Conservation (phyloP, 2,113 vertebrate species). For the Centropus unirufus region DNA sequence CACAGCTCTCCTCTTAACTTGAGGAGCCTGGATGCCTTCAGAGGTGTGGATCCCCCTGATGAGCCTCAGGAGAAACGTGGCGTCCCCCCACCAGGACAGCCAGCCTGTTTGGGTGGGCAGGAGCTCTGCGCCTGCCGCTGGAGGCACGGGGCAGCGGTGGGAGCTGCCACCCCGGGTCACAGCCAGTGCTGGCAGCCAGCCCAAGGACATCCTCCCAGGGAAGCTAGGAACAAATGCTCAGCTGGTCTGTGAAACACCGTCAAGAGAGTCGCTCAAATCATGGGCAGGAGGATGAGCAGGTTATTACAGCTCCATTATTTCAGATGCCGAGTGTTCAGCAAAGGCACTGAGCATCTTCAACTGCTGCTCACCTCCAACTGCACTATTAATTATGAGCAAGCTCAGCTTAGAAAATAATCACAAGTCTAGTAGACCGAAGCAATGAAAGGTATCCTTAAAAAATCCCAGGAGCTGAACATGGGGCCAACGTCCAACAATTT, state of each 20-base stretch:
- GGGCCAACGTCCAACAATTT: not conserved
- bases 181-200: not conserved
- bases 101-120: accelerated
- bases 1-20: not conserved
- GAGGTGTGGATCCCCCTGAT: not conserved
- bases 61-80: not conserved
- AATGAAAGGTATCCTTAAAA: not conserved
- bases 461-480: not conserved
- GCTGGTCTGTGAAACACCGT: not conserved
- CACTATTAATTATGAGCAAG: not conserved
- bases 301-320: not conserved
- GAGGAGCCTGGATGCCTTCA: not conserved
- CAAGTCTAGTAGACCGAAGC: not conserved
- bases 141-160: not conserved
- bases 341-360: not conserved
- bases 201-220: accelerated
- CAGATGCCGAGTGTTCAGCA: not conserved
- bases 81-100: not conserved
- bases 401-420: not conserved
- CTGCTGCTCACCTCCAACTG: not conserved
- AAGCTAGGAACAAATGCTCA: not conserved
- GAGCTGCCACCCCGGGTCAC: not conserved
- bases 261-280: not conserved
- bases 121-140: not conserved
- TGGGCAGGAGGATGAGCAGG: not conserved